Evolutionary conservation across 2,888 invertebrate species (phyloP).

Genomic region (Cerastoderma edule): DNA sequence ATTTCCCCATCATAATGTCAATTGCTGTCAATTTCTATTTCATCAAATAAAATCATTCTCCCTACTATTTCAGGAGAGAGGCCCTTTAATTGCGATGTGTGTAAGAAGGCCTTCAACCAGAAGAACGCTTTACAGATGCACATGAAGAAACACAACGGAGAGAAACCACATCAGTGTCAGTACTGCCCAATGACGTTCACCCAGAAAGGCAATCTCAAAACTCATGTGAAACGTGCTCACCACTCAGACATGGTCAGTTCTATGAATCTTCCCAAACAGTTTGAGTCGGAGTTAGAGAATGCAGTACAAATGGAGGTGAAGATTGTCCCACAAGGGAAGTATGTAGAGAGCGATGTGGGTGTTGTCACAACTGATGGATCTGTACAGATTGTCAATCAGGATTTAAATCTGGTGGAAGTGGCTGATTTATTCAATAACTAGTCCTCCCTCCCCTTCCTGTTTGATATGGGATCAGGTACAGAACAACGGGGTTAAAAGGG

Average conservation of each 20-base stretch:
- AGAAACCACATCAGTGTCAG: constrained; percentile 80
- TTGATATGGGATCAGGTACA: background rate
- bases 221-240: constrained; percentile 83
- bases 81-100: constrained; percentile 80
- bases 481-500: background rate
- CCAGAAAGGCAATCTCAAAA: constrained; percentile 83
- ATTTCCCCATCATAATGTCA: no score
- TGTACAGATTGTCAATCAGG: constrained; percentile 41
- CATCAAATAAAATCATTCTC: no score
- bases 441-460: background rate
- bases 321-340: constrained; percentile 23
- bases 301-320: constrained; percentile 3
- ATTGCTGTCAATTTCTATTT: no score
- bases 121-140: constrained; percentile 83
- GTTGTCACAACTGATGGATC: background rate
- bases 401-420: constrained; percentile 49
- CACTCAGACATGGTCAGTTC: constrained; percentile 79
- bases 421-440: constrained; percentile 49
- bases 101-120: constrained; percentile 82
- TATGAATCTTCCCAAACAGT: constrained; percentile 70
- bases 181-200: constrained; percentile 81
- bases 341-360: constrained; percentile 26
- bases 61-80: constrained; percentile 81
- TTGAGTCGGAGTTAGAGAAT: background rate
- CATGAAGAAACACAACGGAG: constrained; percentile 81